A percentile compares a stretch with the other conserved stretches of the same genome.
These are phyloP conservation scores for Lithophane semibrunnea DNA, from an alignment of 2,888 invertebrate species.

Conservation along the genomic window DNA sequence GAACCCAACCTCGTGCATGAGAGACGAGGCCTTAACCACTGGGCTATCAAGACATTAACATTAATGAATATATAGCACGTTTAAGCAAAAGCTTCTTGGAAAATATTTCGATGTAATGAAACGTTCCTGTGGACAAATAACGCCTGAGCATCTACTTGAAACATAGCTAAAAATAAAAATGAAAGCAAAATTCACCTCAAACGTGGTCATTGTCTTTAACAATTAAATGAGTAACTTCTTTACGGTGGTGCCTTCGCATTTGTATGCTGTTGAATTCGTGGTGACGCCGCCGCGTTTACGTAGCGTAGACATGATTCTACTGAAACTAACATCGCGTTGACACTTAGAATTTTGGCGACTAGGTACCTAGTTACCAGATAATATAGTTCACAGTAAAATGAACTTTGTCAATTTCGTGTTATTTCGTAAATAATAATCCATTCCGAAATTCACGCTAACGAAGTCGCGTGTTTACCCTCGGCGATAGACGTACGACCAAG, in stretches of 20 bases:
- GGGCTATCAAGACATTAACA: too few species aligned
- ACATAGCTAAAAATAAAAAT: too few species aligned
- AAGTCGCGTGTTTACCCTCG: not conserved
- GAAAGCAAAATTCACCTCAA: too few species aligned
- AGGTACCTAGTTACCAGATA: not conserved
- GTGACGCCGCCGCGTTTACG: not conserved
- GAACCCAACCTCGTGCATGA: not conserved
- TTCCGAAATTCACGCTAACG: not conserved
- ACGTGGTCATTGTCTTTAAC: too few species aligned
- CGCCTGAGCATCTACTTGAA: too few species aligned
- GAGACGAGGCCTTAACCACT: too few species aligned
- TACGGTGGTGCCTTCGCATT: not conserved
- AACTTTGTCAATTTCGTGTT: not conserved
- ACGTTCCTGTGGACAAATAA: too few species aligned
- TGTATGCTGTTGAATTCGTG: not conserved
- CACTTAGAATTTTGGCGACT: not conserved
- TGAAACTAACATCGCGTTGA: not conserved
- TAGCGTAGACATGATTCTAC: too few species aligned
- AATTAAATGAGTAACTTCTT: too few species aligned
- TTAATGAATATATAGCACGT: too few species aligned
- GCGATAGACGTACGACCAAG: not conserved
- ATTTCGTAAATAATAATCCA: not conserved
- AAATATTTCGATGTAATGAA: too few species aligned
- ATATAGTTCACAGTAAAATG: not conserved
- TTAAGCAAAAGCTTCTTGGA: too few species aligned